Evolutionary conservation across 2,888 invertebrate species (phyloP), one percentile per base, ranked within the genome.

Genomic region (Lamellibrachia columna): DNA sequence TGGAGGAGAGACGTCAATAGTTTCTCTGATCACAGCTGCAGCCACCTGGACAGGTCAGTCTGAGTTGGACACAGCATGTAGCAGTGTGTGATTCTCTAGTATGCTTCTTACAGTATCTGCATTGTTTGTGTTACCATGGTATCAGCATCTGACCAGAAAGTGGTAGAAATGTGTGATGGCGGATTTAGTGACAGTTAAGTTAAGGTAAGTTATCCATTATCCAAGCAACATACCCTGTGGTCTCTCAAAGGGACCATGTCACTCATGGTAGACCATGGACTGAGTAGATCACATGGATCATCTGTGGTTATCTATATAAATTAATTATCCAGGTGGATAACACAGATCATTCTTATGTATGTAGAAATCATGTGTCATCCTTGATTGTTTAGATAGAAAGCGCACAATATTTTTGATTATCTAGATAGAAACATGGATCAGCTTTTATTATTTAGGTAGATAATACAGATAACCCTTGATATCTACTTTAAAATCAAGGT

Each of bases 101-200:
- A 75, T 75, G 75, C 75, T 15, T 75, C 22, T 75, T 75, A 75
- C 75, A 75, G 75, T 75, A 75, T 75, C 75, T 75, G 75, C 75
- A 4, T 75, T 75, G 75, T 75, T 75, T 15, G 75, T 22, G 75
- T 75, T 75, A n/a, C 75, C 22, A 6, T 75, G 75, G 75, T 75
- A 75, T n/a, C 75, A 0, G 75, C 75, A 15, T 75, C 75, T 6
- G 22, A 40, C 40, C n/a, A 75, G 75, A 15, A 15, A 4, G 22
- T 75, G 75, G 6, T 58, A 58, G 40, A 40, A 75, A 15, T 6
- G 75, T 75, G 22, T 75, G 4, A 75, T 6, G 2, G 75, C 7
- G 75, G 75, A 75, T 75, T 15, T 15, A 75, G 75, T 22, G 22
- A 75, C 4, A 11, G 22, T 75, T 22, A 75, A 6, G 75, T 15